Conservation (phyloP, 37 sponge, comb jelly and placozoan genomes). For the Crambe crambe region DNA sequence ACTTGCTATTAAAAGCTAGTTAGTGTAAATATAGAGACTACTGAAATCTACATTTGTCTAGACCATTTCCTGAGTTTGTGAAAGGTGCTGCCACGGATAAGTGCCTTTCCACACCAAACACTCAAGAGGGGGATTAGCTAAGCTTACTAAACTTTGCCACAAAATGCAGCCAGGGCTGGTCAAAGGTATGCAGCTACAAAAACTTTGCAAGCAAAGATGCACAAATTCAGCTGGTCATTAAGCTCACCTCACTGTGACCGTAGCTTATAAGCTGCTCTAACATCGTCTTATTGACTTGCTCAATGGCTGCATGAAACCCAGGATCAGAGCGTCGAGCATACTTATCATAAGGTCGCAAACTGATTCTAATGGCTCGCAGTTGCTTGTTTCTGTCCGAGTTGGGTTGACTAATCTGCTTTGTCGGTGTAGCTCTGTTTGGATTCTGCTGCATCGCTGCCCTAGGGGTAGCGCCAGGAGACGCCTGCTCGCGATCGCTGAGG, state of each 20-base stretch:
- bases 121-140: no score
- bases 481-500: conserved; percentile 18
- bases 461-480: conserved; percentile 26
- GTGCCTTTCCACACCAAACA: neutral
- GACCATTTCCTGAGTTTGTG: neutral
- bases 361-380: conserved; percentile 34
- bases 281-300: conserved; percentile 48
- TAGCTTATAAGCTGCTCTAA: conserved; percentile 48
- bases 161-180: neutral
- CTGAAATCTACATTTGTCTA: neutral
- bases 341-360: conserved; percentile 27
- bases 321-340: conserved; percentile 51
- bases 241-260: conserved; percentile 65
- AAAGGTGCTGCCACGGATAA: neutral
- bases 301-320: conserved; percentile 33
- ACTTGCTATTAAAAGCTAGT: neutral
- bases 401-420: conserved; percentile 52
- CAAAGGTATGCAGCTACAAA: neutral
- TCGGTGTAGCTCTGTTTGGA: conserved; percentile 46
- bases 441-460: conserved; percentile 23
- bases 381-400: conserved; percentile 31
- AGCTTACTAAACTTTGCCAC: no score
- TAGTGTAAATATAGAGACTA: neutral
- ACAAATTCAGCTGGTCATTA: neutral
- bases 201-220: neutral